Evolutionary conservation across 2,888 invertebrate genomes (phyloP).

Genomic region (Ptilodon capucinus): DNA sequence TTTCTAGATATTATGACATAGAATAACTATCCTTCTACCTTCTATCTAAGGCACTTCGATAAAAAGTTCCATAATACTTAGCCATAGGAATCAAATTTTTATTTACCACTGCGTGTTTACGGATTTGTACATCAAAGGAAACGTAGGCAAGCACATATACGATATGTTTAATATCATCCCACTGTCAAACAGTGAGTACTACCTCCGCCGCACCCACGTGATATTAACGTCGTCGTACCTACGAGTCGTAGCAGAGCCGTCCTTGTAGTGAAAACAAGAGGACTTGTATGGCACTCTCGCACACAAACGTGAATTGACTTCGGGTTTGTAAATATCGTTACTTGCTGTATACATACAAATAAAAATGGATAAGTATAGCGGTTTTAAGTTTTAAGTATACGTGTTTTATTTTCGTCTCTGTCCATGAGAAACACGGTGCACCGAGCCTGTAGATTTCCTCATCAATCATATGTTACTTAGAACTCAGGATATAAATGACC

Average conservation of each 20-base stretch:
- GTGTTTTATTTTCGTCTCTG: not conserved
- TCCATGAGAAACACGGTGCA: not conserved
- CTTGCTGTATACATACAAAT: not conserved
- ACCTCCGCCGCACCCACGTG: slow-evolving; percentile 15
- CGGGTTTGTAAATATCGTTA: no score
- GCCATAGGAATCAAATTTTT: not conserved
- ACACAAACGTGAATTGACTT: not conserved
- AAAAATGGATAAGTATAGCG: not conserved
- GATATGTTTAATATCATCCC: not conserved
- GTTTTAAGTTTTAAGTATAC: no score
- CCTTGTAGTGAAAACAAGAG: slow-evolving; percentile 23
- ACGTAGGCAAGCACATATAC: no score
- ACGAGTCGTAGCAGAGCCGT: slow-evolving; percentile 23
- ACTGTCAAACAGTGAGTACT: not conserved
- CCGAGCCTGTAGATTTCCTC: not conserved
- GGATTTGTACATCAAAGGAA: not conserved
- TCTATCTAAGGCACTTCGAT: no score
- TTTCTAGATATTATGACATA: no score
- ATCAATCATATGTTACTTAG: not conserved
- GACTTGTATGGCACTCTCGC: slow-evolving; percentile 7
- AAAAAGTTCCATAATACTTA: not conserved
- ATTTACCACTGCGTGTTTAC: not conserved
- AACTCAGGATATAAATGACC: not conserved
- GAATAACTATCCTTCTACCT: no score
- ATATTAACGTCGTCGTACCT: slow-evolving; percentile 28